Conservation (phyloP, 2,888 invertebrate species). For the Agrotis segetum region DNA sequence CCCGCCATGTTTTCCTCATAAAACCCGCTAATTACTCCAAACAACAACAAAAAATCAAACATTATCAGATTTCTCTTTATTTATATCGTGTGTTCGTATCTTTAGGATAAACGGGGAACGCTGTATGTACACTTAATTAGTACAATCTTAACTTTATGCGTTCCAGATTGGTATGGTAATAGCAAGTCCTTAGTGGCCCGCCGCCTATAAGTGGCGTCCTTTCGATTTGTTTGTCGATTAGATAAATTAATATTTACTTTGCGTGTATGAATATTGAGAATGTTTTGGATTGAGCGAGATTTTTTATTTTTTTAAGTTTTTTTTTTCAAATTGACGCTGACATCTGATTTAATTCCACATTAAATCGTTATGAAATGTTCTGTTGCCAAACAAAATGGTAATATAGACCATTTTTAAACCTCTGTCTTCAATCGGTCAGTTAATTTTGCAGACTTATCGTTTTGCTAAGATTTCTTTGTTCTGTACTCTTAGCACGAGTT, state of each 20-base stretch:
- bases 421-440: too few relatives aligned
- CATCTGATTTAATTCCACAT: too few relatives aligned
- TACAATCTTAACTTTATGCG: slow-evolving; percentile 89
- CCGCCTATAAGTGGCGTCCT: slow-evolving; percentile 84
- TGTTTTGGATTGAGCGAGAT: slow-evolving; percentile 23
- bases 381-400: too few relatives aligned
- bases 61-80: slow-evolving; percentile 64
- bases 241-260: slow-evolving; percentile 75
- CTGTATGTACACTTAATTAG: slow-evolving; percentile 85
- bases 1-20: not conserved
- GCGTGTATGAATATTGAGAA: slow-evolving; percentile 40
- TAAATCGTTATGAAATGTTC: too few relatives aligned
- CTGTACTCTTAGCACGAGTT: too few relatives aligned
- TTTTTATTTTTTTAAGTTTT: slow-evolving; percentile 1
- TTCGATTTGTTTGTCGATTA: slow-evolving; percentile 87
- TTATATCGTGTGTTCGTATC: slow-evolving; percentile 64
- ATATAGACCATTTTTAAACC: too few relatives aligned
- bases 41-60: slow-evolving; percentile 52
- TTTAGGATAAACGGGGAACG: slow-evolving; percentile 76
- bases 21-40: slow-evolving; percentile 41
- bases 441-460: too few relatives aligned
- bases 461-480: too few relatives aligned
- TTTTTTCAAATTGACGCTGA: not conserved
- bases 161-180: slow-evolving; percentile 88
- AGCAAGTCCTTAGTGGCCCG: slow-evolving; percentile 68